A percentile compares a stretch with the other conserved stretches of the same genome.
Evolutionary conservation across 35 echinoderm and acorn worm species (phyloP).

Genomic region (Amphiura filiformis): DNA sequence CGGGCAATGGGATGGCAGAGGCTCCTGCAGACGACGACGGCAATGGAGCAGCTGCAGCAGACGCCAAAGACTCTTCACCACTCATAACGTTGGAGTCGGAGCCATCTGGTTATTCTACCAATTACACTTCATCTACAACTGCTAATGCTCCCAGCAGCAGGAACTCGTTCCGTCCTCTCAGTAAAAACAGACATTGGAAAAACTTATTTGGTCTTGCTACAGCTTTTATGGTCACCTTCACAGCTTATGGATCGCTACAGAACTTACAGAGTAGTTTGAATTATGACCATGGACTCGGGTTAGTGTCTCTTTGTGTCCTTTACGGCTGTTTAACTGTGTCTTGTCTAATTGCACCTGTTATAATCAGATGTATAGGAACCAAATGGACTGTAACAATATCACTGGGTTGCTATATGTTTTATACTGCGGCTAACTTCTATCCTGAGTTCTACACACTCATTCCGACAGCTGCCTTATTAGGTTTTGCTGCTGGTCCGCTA

Average conservation of each 20-base stretch:
- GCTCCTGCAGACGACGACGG: no score
- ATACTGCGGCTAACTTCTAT: constrained; percentile 67
- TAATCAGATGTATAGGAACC: constrained; percentile 56
- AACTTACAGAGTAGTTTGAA: constrained; percentile 89
- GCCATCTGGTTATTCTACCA: no score
- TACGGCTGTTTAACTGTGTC: constrained; percentile 73
- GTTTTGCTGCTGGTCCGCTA: constrained; percentile 67
- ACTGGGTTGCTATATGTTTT: constrained; percentile 49
- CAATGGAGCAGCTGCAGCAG: no score
- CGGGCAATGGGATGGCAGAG: no score
- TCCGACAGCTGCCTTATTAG: constrained; percentile 57
- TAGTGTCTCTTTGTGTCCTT: constrained; percentile 63
- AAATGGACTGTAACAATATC: no score
- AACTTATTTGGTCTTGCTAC: constrained; percentile 54
- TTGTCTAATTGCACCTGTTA: constrained; percentile 49
- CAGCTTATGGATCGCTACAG: constrained; percentile 65
- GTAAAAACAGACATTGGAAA: background rate
- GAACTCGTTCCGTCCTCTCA: no score
- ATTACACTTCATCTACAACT: no score
- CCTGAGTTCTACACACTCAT: constrained; percentile 55
- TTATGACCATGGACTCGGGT: constrained; percentile 34
- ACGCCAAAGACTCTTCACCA: no score
- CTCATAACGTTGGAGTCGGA: no score
- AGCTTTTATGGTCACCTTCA: constrained; percentile 56
- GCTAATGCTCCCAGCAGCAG: no score